Conservation (phyloP, 2,797 vertebrate genomes). For the Simalia tracyae region DNA sequence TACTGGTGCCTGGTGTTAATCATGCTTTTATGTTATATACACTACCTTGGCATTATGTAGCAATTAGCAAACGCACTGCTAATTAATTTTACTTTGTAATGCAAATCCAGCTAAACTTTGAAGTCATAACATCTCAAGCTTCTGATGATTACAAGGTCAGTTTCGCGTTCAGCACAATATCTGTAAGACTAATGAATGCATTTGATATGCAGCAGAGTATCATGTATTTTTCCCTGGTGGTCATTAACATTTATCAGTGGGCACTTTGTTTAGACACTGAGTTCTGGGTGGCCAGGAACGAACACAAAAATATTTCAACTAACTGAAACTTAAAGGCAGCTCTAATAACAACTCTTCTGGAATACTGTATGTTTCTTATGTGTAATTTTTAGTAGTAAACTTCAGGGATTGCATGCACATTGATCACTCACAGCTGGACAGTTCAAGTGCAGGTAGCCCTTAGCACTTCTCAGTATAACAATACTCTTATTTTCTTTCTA, state of each 20-base stretch:
- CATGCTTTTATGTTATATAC: constrained; percentile 64
- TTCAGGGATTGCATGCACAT: neutral
- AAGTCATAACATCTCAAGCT: constrained; percentile 70
- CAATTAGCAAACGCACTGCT: constrained; percentile 72
- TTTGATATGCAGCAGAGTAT: constrained; percentile 69
- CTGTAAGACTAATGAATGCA: constrained; percentile 71
- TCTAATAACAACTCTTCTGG: constrained; percentile 19
- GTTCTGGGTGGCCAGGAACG: constrained; percentile 39
- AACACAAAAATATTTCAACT: constrained; percentile 53
- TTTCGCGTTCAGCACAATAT: constrained; percentile 56
- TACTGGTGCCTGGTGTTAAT: constrained; percentile 22
- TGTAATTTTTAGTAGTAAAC: neutral
- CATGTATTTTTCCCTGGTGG: constrained; percentile 64
- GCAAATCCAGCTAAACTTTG: constrained; percentile 71
- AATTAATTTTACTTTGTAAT: constrained; percentile 77
- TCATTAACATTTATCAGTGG: constrained; percentile 71
- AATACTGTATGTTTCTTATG: constrained; percentile 59
- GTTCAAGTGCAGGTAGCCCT: neutral
- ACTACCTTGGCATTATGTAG: constrained; percentile 60
- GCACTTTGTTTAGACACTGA: constrained; percentile 69
- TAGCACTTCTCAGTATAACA: neutral
- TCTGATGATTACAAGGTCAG: constrained; percentile 74
- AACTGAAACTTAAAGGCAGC: constrained; percentile 26
- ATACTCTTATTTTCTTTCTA: neutral
- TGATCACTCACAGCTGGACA: neutral